Conservation (phyloP, 1,140 invertebrate species). For the Drosophila arizonae region DNA sequence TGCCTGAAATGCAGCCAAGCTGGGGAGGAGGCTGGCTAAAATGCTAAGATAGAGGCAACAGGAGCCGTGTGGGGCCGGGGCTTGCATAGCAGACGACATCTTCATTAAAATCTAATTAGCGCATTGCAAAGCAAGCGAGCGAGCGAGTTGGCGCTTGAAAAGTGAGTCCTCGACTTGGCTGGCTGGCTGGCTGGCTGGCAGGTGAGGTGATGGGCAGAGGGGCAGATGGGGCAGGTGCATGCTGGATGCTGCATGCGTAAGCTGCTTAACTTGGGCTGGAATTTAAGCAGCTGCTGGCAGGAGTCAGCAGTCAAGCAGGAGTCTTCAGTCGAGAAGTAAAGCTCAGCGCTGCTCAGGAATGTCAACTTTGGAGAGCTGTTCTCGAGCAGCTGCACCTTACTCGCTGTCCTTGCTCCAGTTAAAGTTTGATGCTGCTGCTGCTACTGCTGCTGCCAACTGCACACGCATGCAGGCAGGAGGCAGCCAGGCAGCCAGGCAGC, state of each 20-base stretch:
- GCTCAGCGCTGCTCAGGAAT: constrained; percentile 56
- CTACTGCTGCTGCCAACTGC: constrained; percentile 52
- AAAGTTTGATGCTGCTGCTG: constrained; percentile 48
- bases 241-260: constrained; percentile 54
- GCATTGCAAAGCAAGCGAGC: constrained; percentile 26
- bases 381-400: constrained; percentile 9
- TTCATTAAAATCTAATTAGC: constrained; percentile 79
- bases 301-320: constrained; percentile 4
- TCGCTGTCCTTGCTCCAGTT: constrained; percentile 70
- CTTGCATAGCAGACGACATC: constrained; percentile 54
- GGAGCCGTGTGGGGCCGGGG: neutral
- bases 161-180: constrained; percentile 27
- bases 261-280: constrained; percentile 73
- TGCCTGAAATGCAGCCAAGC: constrained; percentile 24
- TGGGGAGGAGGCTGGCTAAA: too few relatives aligned
- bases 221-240: constrained; percentile 19
- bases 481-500: constrained; percentile 1
- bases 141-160: constrained; percentile 20
- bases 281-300: constrained; percentile 46
- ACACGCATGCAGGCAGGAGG: constrained; percentile 49
- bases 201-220: constrained; percentile 7
- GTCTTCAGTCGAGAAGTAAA: constrained; percentile 41
- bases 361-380: constrained; percentile 32
- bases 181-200: constrained; percentile 49
- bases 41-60: too few relatives aligned